Base-by-base conservation (phyloP, 2,113 vertebrate genomes). In the Petromus typicus region DNA sequence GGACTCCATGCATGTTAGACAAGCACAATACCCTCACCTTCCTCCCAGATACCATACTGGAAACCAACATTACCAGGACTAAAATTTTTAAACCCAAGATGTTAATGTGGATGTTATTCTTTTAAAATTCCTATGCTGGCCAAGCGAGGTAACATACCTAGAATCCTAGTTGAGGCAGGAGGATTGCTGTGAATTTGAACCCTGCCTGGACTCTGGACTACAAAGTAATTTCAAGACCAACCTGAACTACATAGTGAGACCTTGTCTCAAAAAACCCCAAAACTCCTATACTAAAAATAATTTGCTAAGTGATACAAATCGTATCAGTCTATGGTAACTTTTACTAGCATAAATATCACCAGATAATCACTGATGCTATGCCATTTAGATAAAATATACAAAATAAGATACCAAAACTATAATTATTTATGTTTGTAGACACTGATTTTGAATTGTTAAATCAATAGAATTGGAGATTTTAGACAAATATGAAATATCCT, bases 341-440 rank as follows among this genome's bases (percentile, higher is more conserved):
- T 92, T 32, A 84, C 17, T 25, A 91, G 43, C 56, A 37, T 97
- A 61, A 93, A 76, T 25, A 27, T 57, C 34, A 67, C 2, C 32
- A 59, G 1, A 89, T 78, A 40, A 84, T 45, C 37, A 43, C 34
- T 93, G 40, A 57, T 66, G 32, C 32, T 54, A 14, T 71, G 20
- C 71, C 56, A 84, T 37, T 64, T 90, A 86, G 25, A 20, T 84
- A 79, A 93, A 92, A 32, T 78, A 8, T 84, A 34, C 32, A 86
- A 61, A 89, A 73, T 89, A 79, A 86, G 30, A 56, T 89, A 45
- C 7, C 30, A 73, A 56, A 90, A 69, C 32, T 90, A 7, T 79
- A 67, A 67, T 48, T 85, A 51, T 63, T 76, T 73, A 67, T 86
- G 86, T 97, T 79, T n/a, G 51, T 63, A 64, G 64, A 73, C 48